Evolutionary conservation across 2,113 vertebrate genomes (phyloP).

Genomic region (Leucosticte australis): DNA sequence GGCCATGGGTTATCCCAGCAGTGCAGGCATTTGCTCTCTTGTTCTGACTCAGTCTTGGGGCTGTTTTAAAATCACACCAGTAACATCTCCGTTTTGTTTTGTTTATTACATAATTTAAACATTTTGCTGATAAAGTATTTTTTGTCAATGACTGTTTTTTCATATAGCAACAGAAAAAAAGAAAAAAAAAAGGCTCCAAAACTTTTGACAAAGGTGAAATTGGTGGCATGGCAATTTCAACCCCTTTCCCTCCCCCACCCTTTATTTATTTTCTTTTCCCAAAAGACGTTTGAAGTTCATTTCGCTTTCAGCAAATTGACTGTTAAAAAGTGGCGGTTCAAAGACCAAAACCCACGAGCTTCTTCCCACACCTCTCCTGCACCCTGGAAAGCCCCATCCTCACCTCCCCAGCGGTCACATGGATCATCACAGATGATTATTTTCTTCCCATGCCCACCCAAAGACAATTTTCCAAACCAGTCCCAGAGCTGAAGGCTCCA

Average conservation of each 20-base stretch:
- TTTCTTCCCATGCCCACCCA: background rate
- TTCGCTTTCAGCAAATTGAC: slow-evolving; percentile 62
- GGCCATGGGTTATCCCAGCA: background rate
- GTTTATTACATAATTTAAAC: slow-evolving; percentile 77
- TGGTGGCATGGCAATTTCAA: slow-evolving; percentile 52
- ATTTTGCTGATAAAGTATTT: slow-evolving; percentile 73
- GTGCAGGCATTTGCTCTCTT: background rate
- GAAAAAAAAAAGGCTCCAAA: slow-evolving; percentile 56
- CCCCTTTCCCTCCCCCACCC: background rate
- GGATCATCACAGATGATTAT: background rate
- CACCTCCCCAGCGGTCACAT: fast-evolving
- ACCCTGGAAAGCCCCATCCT: background rate
- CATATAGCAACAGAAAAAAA: slow-evolving; percentile 63
- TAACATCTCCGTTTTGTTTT: slow-evolving; percentile 49
- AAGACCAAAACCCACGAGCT: slow-evolving; percentile 42
- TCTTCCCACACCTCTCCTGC: slow-evolving; percentile 9
- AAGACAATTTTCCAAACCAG: slow-evolving; percentile 9
- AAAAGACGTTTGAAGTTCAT: slow-evolving; percentile 26
- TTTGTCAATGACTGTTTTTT: slow-evolving; percentile 44
- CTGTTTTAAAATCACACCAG: background rate
- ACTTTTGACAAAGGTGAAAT: slow-evolving; percentile 66
- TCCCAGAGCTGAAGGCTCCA: background rate
- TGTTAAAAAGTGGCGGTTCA: slow-evolving; percentile 58
- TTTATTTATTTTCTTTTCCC: background rate
- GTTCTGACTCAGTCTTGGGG: background rate